Conservation (phyloP, 2,888 invertebrate genomes). For the Epirrhoe alternata region DNA sequence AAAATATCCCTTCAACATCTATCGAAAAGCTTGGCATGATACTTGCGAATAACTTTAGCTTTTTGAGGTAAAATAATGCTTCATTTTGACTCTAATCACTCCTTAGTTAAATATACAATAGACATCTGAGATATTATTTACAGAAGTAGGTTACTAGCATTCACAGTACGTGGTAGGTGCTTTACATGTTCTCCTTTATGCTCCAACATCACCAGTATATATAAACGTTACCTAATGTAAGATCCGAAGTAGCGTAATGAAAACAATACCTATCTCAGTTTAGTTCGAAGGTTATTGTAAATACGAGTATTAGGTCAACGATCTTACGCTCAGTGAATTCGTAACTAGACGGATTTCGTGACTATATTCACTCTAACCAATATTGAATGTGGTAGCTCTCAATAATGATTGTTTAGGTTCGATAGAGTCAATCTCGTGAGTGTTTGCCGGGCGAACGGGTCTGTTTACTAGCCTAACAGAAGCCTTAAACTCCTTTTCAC, state of each 20-base stretch:
- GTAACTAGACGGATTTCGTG: not conserved
- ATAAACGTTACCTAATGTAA: not conserved
- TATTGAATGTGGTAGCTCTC: slow-evolving; percentile 3
- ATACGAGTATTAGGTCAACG: not conserved
- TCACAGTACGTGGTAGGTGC: too few species aligned
- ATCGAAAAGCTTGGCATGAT: too few species aligned
- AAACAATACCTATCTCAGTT: not conserved
- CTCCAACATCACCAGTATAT: not conserved
- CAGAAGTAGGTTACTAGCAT: too few species aligned
- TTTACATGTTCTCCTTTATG: too few species aligned
- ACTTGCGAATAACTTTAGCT: too few species aligned
- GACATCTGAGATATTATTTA: too few species aligned
- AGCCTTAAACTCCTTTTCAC: not conserved
- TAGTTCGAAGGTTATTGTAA: not conserved
- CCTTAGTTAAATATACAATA: too few species aligned
- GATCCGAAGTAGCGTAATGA: too few species aligned
- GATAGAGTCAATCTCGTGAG: slow-evolving; percentile 20
- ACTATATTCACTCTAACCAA: slow-evolving; percentile 1
- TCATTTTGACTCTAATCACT: too few species aligned
- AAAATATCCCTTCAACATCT: not conserved
- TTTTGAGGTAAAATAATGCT: too few species aligned
- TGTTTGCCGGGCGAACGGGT: slow-evolving; percentile 16
- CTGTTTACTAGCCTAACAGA: slow-evolving; percentile 20
- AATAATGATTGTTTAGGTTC: slow-evolving; percentile 10
- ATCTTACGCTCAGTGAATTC: not conserved